These are phyloP conservation scores for Crambe crambe DNA, from an alignment of 37 sponge, comb jelly and placozoan species.

Conservation along the genomic window DNA sequence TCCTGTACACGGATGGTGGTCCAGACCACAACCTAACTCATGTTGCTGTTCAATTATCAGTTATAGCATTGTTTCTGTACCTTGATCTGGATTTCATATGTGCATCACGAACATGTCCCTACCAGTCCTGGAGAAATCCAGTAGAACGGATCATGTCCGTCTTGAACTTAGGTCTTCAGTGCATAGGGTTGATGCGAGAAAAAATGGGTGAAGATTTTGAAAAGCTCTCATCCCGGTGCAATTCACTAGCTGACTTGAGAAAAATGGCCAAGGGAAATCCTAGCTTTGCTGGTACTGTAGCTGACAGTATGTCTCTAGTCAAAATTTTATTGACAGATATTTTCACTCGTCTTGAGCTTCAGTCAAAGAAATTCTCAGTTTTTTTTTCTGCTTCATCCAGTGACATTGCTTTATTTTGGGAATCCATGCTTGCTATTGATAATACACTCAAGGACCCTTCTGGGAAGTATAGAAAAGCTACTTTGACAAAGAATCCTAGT, in stretches of 20 bases:
- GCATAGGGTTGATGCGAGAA: conserved; percentile 41
- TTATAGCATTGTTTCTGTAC: conserved; percentile 35
- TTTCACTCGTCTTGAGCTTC: neutral
- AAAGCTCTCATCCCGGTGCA: conserved; percentile 20
- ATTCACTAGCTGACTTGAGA: conserved; percentile 4
- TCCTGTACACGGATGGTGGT: conserved; percentile 57
- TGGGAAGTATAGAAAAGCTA: neutral
- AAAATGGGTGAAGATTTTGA: conserved; percentile 7
- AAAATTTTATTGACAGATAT: neutral
- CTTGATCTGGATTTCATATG: conserved; percentile 39
- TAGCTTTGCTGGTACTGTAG: neutral
- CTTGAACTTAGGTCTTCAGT: conserved; percentile 49
- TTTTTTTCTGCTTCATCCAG: conserved; percentile 1
- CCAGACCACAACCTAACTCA: conserved; percentile 57
- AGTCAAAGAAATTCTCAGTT: no score
- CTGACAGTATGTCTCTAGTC: conserved; percentile 13
- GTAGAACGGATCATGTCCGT: neutral
- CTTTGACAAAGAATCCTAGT: neutral
- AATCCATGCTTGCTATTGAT: neutral
- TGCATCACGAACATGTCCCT: conserved; percentile 34
- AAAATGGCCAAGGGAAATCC: neutral
- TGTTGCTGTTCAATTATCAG: conserved; percentile 18
- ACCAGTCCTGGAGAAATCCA: conserved; percentile 8
- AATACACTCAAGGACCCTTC: no score
- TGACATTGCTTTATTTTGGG: no score